A percentile compares a stretch with the other conserved stretches of the same genome.
phyloP scores from a whole-genome alignment of 1,140 invertebrate species.

The Vanessa atalanta region DNA sequence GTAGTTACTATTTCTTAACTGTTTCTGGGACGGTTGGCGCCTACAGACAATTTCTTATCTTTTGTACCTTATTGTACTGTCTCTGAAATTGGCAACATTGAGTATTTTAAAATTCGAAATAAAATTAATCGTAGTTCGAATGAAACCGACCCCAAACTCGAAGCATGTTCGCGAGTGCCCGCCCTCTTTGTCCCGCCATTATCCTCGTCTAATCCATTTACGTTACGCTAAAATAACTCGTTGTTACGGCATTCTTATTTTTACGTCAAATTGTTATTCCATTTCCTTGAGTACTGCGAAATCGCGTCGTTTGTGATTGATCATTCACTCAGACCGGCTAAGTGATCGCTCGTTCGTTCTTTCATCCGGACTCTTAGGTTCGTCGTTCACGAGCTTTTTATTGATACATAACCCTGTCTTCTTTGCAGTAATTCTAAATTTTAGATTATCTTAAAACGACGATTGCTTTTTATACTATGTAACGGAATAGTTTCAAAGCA shows the following conservation, averaged over 20 bases:
- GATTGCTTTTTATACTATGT: background rate
- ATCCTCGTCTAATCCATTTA: constrained; percentile 25
- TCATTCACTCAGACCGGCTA: constrained; percentile 41
- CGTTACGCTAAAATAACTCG: constrained; percentile 29
- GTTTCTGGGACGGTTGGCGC: too few species aligned
- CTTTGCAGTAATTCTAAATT: constrained; percentile 20
- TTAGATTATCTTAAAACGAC: constrained; percentile 21
- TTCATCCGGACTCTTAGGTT: constrained; percentile 41
- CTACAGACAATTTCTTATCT: too few species aligned
- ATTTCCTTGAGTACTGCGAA: constrained; percentile 37
- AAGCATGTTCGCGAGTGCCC: background rate
- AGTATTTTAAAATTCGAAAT: background rate
- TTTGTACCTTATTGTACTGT: too few species aligned
- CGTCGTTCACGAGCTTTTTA: constrained; percentile 38
- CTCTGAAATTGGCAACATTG: background rate
- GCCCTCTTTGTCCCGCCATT: background rate
- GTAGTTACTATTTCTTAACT: too few species aligned
- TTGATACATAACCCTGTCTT: constrained; percentile 28
- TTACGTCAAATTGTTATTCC: constrained; percentile 45
- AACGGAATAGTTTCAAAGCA: background rate
- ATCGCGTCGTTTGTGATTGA: constrained; percentile 46
- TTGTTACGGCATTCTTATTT: constrained; percentile 27
- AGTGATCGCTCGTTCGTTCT: constrained; percentile 43
- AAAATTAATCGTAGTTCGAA: background rate
- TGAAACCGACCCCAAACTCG: background rate